phyloP scores from a whole-genome alignment of 2,113 vertebrate genomes.

The Seriola rivoliana region DNA sequence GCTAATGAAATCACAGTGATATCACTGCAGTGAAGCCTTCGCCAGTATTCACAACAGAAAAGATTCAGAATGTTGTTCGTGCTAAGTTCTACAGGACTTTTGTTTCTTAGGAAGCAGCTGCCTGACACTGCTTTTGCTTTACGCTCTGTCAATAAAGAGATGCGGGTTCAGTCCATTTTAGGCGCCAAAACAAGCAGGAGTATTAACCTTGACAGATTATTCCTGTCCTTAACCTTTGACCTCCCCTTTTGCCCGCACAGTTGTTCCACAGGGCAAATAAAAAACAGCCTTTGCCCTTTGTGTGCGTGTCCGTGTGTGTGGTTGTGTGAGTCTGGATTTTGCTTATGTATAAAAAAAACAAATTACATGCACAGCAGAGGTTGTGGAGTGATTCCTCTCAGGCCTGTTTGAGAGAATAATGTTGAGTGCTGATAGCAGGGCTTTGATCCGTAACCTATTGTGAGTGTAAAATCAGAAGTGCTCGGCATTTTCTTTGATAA shows the following conservation, averaged over 20 bases:
- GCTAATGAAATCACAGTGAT: background rate
- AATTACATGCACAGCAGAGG: conserved; percentile 61
- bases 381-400: conserved; percentile 62
- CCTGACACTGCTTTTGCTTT: background rate
- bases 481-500: conserved; percentile 70
- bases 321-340: conserved; percentile 39
- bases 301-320: conserved; percentile 38
- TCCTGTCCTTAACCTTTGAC: conserved; percentile 59
- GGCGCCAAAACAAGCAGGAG: conserved; percentile 50
- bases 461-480: conserved; percentile 76
- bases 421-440: conserved; percentile 75
- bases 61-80: background rate
- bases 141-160: conserved; percentile 25
- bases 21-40: background rate
- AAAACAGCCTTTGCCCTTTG: conserved; percentile 42
- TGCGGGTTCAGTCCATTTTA: conserved; percentile 24
- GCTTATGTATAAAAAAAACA: conserved; percentile 40
- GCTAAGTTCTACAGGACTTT: background rate
- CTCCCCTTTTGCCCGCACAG: conserved; percentile 31
- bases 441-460: conserved; percentile 79
- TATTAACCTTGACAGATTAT: conserved; percentile 37
- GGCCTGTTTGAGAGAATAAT: conserved; percentile 68
- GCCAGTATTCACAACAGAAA: background rate
- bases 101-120: background rate
- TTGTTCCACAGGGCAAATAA: conserved; percentile 21